Conservation (phyloP, 2,797 vertebrate genomes). For the Poeciliopsis presidionis region DNA sequence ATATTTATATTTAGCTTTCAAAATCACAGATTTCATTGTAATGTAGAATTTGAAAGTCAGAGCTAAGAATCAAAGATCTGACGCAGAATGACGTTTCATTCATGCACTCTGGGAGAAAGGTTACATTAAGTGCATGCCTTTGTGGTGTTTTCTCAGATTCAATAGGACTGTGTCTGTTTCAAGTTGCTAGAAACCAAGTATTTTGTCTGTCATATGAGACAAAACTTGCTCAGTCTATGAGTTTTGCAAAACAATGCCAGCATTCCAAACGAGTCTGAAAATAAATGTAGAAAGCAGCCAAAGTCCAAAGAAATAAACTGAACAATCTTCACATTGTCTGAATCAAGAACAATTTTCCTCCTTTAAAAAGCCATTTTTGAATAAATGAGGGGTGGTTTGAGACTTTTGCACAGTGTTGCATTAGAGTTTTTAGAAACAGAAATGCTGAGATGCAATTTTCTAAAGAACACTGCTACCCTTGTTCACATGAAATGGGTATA, state of each 20-base stretch:
- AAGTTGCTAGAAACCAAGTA: not conserved
- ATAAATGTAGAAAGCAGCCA: not conserved
- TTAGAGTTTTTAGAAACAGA: not conserved
- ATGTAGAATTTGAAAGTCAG: not conserved
- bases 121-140: not conserved
- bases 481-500: not conserved
- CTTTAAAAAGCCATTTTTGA: not conserved
- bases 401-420: not conserved
- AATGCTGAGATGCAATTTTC: not conserved
- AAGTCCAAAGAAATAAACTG: not conserved
- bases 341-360: not conserved
- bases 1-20: not conserved
- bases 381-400: not conserved
- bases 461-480: not conserved
- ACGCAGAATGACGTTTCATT: not conserved
- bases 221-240: not conserved
- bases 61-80: not conserved
- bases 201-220: not conserved
- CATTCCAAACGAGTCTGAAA: not conserved
- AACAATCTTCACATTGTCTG: not conserved
- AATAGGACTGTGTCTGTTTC: not conserved
- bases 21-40: not conserved
- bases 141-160: not conserved
- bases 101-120: not conserved
- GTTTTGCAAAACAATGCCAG: not conserved